phyloP scores from a whole-genome alignment of 1,140 invertebrate genomes.

The Delia radicum region DNA sequence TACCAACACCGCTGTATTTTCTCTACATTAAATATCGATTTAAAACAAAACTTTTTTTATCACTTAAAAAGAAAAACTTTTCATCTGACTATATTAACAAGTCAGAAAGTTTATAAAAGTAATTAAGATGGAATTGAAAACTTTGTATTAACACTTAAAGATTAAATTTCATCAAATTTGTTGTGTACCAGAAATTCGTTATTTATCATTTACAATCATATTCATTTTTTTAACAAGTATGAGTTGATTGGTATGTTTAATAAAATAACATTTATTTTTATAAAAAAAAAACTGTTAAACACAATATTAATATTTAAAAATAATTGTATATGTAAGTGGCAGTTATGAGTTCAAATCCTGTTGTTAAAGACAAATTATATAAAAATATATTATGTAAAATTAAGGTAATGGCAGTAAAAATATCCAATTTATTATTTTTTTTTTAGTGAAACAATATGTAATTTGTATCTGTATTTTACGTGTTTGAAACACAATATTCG shows the following conservation, averaged over 20 bases:
- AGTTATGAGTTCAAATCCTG: neutral
- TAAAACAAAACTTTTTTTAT: no score
- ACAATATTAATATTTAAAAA: neutral
- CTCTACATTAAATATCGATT: no score
- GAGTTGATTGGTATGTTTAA: neutral
- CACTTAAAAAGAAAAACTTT: no score
- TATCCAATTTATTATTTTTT: neutral
- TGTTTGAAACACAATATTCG: slow-evolving; percentile 21
- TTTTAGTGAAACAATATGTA: neutral
- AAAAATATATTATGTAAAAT: neutral
- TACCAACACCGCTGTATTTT: no score
- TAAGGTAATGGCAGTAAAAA: neutral
- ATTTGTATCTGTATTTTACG: no score
- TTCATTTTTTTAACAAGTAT: neutral
- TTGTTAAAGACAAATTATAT: no score
- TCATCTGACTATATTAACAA: no score
- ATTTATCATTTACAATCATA: slow-evolving; percentile 10
- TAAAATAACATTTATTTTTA: neutral
- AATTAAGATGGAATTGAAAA: neutral
- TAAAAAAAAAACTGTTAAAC: neutral
- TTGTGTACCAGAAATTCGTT: slow-evolving; percentile 2
- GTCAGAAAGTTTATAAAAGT: no score
- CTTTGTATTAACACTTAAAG: slow-evolving; percentile 2
- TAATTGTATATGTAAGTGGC: neutral
- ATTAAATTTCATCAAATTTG: slow-evolving; percentile 18